These are phyloP conservation scores for Synergus itoensis DNA, from an alignment of 2,888 invertebrate species.

Conservation along the genomic window DNA sequence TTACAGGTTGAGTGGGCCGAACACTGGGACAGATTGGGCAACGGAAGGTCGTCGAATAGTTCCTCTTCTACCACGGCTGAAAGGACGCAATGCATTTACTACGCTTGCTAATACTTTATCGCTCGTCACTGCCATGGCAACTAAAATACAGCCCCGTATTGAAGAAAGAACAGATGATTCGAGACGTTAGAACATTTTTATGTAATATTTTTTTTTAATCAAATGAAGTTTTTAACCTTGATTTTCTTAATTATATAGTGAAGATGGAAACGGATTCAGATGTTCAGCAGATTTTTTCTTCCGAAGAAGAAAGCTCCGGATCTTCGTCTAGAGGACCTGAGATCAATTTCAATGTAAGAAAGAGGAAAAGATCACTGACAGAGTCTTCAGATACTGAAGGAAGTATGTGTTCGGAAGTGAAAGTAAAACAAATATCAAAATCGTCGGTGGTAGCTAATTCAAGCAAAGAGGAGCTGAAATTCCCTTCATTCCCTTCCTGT, in stretches of 20 bases:
- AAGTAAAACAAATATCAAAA: conserved; percentile 11
- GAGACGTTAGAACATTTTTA: conserved; percentile 57
- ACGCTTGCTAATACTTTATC: conserved; percentile 91
- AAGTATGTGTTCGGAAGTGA: conserved; percentile 18
- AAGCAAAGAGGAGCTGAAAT: conserved; percentile 1
- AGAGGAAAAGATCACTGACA: conserved; percentile 46
- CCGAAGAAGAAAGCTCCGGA: conserved; percentile 42
- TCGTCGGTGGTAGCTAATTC: conserved; percentile 1
- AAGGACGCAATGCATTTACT: conserved; percentile 91
- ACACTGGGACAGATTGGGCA: conserved; percentile 86
- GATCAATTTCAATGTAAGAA: conserved; percentile 47
- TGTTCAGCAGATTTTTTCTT: conserved; percentile 43
- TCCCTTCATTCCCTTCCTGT: conserved; percentile 18
- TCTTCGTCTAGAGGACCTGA: conserved; percentile 42
- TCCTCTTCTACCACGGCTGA: conserved; percentile 90
- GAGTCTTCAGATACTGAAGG: conserved; percentile 43
- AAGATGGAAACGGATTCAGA: conserved; percentile 35
- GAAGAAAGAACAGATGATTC: conserved; percentile 75
- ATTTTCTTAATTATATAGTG: conserved; percentile 17
- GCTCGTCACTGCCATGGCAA: conserved; percentile 82
- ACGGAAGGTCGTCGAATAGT: conserved; percentile 91
- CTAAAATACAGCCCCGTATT: conserved; percentile 80
- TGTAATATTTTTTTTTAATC: neutral
- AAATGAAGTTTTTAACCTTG: neutral
- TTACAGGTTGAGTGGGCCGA: conserved; percentile 80